A percentile compares a stretch with the other conserved stretches of the same genome.
Evolutionary conservation across 2,888 invertebrate species (phyloP).

Genomic region (Melanotus villosus): DNA sequence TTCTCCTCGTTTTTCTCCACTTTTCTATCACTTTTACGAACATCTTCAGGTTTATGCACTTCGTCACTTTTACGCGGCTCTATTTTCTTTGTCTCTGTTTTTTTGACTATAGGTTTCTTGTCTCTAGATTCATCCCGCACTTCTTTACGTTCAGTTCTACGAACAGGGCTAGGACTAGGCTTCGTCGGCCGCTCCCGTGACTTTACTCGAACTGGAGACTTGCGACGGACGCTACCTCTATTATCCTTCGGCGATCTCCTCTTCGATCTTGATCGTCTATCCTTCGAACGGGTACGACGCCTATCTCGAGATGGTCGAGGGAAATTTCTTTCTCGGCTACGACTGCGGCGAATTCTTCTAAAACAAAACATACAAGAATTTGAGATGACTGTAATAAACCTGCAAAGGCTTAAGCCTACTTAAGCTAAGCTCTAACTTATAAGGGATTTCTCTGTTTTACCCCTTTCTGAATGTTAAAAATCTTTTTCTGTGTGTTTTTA

Average conservation of each 20-base stretch:
- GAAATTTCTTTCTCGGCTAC: slow-evolving; percentile 64
- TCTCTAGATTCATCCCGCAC: slow-evolving; percentile 61
- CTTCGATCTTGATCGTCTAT: slow-evolving; percentile 65
- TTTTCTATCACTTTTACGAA: slow-evolving; percentile 59
- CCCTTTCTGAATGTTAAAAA: too few relatives aligned
- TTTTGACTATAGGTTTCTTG: slow-evolving; percentile 61
- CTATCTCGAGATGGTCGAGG: slow-evolving; percentile 61
- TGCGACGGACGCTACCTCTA: slow-evolving; percentile 61
- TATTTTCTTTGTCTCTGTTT: slow-evolving; percentile 52
- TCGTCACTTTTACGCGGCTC: slow-evolving; percentile 68
- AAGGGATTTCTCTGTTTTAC: too few relatives aligned
- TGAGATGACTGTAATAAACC: too few relatives aligned
- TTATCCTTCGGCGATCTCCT: slow-evolving; percentile 60
- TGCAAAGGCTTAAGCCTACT: too few relatives aligned
- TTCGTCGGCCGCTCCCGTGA: slow-evolving; percentile 55
- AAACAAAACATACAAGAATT: too few relatives aligned
- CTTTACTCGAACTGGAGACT: slow-evolving; percentile 63
- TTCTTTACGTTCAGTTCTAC: slow-evolving; percentile 53
- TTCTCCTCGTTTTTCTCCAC: slow-evolving; percentile 52
- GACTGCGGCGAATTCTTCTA: slow-evolving; percentile 61
- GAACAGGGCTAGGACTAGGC: slow-evolving; percentile 64
- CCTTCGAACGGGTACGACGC: slow-evolving; percentile 62
- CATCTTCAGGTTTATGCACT: slow-evolving; percentile 63
- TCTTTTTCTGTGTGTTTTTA: too few relatives aligned
- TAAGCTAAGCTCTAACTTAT: too few relatives aligned